Percentiles rank a stretch among this genome's conserved stretches.
phyloP scores from a whole-genome alignment of 2,888 invertebrate species.

The Tachystola acroxantha region DNA sequence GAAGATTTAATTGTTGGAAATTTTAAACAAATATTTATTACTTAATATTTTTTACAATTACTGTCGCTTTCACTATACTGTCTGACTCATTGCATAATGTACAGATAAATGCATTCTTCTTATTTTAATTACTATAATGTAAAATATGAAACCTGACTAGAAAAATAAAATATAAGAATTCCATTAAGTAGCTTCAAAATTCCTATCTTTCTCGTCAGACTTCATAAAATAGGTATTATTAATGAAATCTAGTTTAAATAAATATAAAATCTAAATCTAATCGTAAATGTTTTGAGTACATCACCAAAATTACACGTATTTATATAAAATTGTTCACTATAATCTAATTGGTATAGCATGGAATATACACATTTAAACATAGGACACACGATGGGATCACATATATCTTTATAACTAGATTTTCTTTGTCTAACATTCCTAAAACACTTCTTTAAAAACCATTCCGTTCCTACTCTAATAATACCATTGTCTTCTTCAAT shows the following conservation, averaged over 20 bases:
- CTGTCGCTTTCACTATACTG: slow-evolving; percentile 22
- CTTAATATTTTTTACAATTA: slow-evolving; percentile 9
- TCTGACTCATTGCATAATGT: slow-evolving; percentile 23
- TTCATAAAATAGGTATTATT: neutral
- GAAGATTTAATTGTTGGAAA: neutral
- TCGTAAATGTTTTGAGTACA: neutral
- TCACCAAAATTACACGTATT: neutral
- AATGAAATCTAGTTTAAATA: neutral
- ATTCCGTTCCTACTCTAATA: slow-evolving; percentile 9
- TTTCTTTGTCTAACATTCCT: slow-evolving; percentile 10
- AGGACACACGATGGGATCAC: slow-evolving; percentile 55
- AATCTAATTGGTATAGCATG: slow-evolving; percentile 20
- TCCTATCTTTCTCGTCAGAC: too few relatives aligned
- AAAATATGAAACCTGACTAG: neutral
- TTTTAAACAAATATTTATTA: neutral
- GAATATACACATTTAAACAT: slow-evolving; percentile 27
- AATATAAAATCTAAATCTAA: neutral
- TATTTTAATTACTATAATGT: slow-evolving; percentile 2
- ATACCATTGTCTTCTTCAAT: slow-evolving; percentile 14
- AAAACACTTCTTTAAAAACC: slow-evolving; percentile 10
- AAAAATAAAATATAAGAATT: neutral
- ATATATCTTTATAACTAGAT: slow-evolving; percentile 21
- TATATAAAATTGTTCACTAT: slow-evolving; percentile 7
- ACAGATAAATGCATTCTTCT: slow-evolving; percentile 13
- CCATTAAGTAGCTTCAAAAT: neutral